Evolutionary conservation across 2,888 invertebrate species (phyloP).

Genomic region (Dichetophora obliterata): DNA sequence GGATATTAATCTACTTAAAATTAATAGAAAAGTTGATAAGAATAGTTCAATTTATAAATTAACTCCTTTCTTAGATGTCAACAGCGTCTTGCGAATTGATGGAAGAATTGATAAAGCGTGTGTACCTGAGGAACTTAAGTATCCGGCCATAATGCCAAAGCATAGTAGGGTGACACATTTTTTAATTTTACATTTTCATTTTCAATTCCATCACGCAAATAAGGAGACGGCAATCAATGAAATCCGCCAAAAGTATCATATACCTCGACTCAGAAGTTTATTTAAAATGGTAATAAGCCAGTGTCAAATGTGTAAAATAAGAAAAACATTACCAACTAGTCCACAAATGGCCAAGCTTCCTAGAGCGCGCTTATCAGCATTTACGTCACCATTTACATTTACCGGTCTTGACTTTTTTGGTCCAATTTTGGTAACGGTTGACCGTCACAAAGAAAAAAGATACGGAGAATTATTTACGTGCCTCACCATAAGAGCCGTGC

Average conservation of each 20-base stretch:
- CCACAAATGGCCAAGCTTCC: conserved; percentile 34
- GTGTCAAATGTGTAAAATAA: conserved; percentile 26
- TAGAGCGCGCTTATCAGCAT: conserved; percentile 3
- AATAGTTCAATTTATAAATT: background rate
- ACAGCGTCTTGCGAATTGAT: background rate
- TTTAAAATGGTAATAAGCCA: background rate
- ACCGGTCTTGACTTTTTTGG: conserved; percentile 28
- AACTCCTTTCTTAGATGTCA: background rate
- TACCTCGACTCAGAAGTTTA: conserved; percentile 16
- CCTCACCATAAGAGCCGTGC: conserved; percentile 3
- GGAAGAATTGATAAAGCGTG: background rate
- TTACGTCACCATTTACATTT: conserved; percentile 25
- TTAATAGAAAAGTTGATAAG: background rate
- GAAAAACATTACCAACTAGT: conserved; percentile 1
- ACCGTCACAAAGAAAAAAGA: conserved; percentile 28
- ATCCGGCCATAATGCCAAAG: background rate
- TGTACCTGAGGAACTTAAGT: background rate
- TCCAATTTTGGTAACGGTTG: conserved; percentile 17
- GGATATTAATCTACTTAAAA: too few species aligned
- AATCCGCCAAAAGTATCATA: conserved; percentile 27
- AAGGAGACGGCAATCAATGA: conserved; percentile 19
- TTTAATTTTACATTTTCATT: background rate
- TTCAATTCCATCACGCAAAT: background rate
- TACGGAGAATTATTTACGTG: conserved; percentile 23
- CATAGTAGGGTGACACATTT: background rate